phyloP scores from a whole-genome alignment of 2,888 invertebrate genomes.

The Drosophila meridionalis region DNA sequence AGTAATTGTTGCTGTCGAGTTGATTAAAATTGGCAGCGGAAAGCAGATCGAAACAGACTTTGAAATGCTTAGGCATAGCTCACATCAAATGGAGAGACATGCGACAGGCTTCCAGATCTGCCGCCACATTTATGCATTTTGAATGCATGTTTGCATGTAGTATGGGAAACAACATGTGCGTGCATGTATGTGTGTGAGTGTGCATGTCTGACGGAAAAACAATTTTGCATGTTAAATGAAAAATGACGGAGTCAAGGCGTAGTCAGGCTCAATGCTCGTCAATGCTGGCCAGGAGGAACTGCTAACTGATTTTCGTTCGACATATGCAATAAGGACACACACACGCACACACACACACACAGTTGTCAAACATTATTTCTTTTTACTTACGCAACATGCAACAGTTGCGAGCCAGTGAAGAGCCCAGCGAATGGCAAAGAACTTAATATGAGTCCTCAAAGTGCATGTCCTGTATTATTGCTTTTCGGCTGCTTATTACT shows the following conservation, averaged over 20 bases:
- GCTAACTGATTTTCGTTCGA: constrained; percentile 49
- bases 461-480: constrained; percentile 5
- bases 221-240: constrained; percentile 55
- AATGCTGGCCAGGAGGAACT: constrained; percentile 17
- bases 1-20: constrained; percentile 50
- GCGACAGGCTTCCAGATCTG: constrained; percentile 18
- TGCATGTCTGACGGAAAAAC: constrained; percentile 27
- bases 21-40: constrained; percentile 67
- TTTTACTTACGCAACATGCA: constrained; percentile 16
- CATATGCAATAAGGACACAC: constrained; percentile 27
- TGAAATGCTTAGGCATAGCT: constrained; percentile 49
- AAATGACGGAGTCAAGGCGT: constrained; percentile 28
- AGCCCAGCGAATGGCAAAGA: constrained; percentile 4
- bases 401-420: constrained; percentile 25
- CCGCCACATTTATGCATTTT: constrained; percentile 53
- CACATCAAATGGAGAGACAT: constrained; percentile 15
- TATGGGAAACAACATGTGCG: not conserved
- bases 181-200: not conserved
- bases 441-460: not conserved
- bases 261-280: constrained; percentile 4
- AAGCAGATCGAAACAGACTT: constrained; percentile 30
- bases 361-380: constrained; percentile 29
- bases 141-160: not conserved
- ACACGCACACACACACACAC: constrained; percentile 1
- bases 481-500: constrained; percentile 2